Evolutionary conservation across 2,113 vertebrate species (phyloP).

Genomic region (Chaetodon trifascialis): DNA sequence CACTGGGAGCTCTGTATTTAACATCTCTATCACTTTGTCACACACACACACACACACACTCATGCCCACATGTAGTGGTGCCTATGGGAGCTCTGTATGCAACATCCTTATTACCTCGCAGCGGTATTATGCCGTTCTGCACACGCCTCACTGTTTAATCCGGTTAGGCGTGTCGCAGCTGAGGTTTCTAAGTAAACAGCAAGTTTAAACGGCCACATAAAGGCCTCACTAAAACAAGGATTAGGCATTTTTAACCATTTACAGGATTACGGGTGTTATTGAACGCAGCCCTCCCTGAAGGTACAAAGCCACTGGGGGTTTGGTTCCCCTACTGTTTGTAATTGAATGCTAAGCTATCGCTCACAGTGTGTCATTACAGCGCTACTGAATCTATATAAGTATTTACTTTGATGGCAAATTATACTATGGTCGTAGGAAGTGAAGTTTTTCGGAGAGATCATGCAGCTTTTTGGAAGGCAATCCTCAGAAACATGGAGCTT

Average conservation of each 20-base stretch:
- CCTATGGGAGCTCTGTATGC: conserved; percentile 45
- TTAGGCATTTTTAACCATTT: conserved; percentile 60
- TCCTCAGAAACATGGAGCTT: background rate
- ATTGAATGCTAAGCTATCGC: conserved; percentile 45
- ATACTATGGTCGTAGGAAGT: background rate
- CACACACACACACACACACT: conserved; percentile 20
- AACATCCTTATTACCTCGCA: conserved; percentile 58
- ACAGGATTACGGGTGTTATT: conserved; percentile 45
- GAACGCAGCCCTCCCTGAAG: conserved; percentile 26
- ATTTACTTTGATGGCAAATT: background rate
- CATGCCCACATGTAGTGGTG: background rate
- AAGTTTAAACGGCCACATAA: conserved; percentile 53
- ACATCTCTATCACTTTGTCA: conserved; percentile 34
- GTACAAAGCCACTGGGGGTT: conserved; percentile 33
- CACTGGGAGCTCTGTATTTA: conserved; percentile 39
- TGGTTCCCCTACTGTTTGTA: conserved; percentile 4
- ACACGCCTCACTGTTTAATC: conserved; percentile 55
- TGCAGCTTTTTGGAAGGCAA: background rate
- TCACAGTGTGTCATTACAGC: conserved; percentile 30
- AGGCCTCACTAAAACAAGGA: conserved; percentile 47
- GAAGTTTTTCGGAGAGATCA: conserved; percentile 4
- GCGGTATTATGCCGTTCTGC: conserved; percentile 44
- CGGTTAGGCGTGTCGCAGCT: conserved; percentile 56
- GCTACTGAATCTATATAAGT: conserved; percentile 11
- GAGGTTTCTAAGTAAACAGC: conserved; percentile 48